A percentile compares a stretch with the other conserved stretches of the same genome.
phyloP scores from a whole-genome alignment of 2,888 invertebrate species.

The Acanthococcus lagerstroemiae region DNA sequence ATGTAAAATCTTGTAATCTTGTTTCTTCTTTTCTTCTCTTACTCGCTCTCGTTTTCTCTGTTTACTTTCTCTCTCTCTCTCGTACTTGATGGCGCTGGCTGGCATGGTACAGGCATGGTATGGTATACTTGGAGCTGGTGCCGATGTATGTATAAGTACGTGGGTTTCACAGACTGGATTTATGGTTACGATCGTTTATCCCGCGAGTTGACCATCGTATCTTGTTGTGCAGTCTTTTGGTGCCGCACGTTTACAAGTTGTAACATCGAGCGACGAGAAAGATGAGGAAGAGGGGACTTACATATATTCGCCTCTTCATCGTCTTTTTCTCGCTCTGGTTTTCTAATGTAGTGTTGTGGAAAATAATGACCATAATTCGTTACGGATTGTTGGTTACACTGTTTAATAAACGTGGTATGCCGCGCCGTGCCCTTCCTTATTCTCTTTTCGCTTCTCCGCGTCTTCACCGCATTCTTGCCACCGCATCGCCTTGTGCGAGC shows the following conservation, averaged over 20 bases:
- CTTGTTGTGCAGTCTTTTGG: neutral
- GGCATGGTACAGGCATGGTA: too few species aligned
- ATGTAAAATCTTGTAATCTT: constrained; percentile 5
- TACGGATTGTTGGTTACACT: constrained; percentile 29
- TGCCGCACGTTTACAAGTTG: neutral
- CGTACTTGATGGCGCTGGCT: too few species aligned
- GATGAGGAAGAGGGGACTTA: too few species aligned
- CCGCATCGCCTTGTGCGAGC: too few species aligned
- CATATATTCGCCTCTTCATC: neutral
- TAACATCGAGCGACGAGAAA: too few species aligned
- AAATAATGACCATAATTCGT: constrained; percentile 28
- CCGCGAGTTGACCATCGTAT: neutral
- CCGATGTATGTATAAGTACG: too few species aligned
- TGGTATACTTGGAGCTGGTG: too few species aligned
- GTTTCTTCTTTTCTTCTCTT: neutral
- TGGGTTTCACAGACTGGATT: neutral
- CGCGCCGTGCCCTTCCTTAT: constrained; percentile 1
- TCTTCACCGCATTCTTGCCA: constrained; percentile 23
- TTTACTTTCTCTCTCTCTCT: neutral
- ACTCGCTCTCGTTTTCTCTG: neutral
- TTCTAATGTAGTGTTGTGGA: constrained; percentile 21
- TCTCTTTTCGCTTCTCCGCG: neutral
- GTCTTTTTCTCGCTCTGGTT: neutral
- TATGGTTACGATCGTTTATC: neutral
- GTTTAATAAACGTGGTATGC: constrained; percentile 24